Base-by-base conservation (phyloP, 2,113 vertebrate species). In the Lota lota region DNA sequence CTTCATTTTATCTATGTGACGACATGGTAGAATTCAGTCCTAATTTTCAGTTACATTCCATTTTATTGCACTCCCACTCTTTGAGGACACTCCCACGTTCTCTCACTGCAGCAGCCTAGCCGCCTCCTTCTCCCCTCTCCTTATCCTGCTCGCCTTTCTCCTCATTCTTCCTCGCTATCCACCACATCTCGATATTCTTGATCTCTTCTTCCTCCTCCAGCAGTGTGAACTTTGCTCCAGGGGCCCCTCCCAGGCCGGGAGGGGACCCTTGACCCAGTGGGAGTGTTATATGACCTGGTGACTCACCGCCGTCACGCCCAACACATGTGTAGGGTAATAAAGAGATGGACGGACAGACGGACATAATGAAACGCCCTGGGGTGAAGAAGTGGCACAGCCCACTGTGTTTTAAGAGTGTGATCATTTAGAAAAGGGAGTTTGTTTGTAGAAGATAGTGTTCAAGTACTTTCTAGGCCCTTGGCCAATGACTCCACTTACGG, bases 151-250 rank as follows among this genome's bases (percentile, higher is more conserved):
- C 8, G 18, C 40, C 33, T 20, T 57, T 64, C 57, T 1, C 59
- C 51, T 51, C 8, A 47, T 47, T 47, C 40, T 12, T 14, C 40
- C 40, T 3, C 7, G 36, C 36, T 40, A 40, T 40, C 36, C 36
- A 6, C 36, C 36, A 40, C 36, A 40, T 40, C 36, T 40, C 36
- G 1, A 47, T 47, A 14, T 8, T 47, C 12, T 47, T 47, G 28
- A 33, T 33, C 68, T 1, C 1, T 19, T 11, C 50, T 20, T 61
- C 20, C 6, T 68, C 57, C 68, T 6, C 33, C 47, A 4, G 76
- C 77, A 40, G 53, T 73, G 75, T 64, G 63, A 74, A 47, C 40
- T 47, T 47, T 47, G 40, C 28, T 33, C 28, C 28, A 33, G 28
- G 12, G 11, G 10, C 40, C 12, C 53, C 53, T 56, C 53, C 53